Evolutionary conservation across 2,113 vertebrate species (phyloP).

Genomic region (Melanerpes formicivorus): DNA sequence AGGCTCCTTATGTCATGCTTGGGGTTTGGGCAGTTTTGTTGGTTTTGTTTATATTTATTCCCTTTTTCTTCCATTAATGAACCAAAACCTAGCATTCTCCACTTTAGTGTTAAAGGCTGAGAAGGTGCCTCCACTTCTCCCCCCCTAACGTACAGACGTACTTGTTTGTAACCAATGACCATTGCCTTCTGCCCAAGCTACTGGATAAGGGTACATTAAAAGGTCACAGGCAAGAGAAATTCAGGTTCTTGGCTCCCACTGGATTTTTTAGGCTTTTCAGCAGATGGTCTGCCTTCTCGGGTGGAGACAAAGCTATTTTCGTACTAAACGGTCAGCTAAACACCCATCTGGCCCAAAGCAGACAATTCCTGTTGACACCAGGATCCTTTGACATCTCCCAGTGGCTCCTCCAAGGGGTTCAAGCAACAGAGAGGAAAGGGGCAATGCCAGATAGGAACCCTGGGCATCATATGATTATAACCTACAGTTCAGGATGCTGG

Average conservation of each 20-base stretch:
- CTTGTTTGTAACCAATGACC: fast-evolving
- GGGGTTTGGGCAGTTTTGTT: neutral
- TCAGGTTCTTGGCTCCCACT: neutral
- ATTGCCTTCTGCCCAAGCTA: neutral
- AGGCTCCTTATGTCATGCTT: constrained; percentile 58
- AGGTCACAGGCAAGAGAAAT: neutral
- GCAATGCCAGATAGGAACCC: neutral
- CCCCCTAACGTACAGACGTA: neutral
- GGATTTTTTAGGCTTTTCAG: neutral
- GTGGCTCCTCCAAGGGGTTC: neutral
- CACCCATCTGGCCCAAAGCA: neutral
- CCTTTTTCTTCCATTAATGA: constrained; percentile 20
- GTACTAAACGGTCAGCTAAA: neutral
- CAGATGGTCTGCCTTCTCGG: neutral
- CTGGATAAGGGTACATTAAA: neutral
- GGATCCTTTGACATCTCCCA: neutral
- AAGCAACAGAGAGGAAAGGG: neutral
- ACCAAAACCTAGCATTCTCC: neutral
- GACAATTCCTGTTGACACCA: neutral
- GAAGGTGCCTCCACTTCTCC: neutral
- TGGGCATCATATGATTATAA: neutral
- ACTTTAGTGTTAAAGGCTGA: neutral
- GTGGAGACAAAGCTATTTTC: neutral
- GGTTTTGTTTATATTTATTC: constrained; percentile 26
- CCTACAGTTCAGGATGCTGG: neutral